Conservation (phyloP, 1,140 invertebrate genomes). For the Plectus sambesii region DNA sequence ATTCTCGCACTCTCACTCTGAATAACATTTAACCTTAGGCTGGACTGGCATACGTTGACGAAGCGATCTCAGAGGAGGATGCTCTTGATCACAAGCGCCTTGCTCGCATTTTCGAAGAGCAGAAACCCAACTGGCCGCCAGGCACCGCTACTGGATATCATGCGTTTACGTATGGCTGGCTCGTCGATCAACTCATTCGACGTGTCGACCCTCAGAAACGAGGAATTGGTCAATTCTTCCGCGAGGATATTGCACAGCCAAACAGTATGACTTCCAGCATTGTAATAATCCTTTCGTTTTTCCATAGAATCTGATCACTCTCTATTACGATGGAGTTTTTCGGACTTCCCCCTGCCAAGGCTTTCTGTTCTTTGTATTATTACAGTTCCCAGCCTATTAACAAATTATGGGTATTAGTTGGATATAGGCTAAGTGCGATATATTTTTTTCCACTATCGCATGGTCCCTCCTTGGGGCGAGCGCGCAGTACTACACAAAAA, state of each 20-base stretch:
- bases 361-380: no score
- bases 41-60: slow-evolving; percentile 29
- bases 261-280: slow-evolving; percentile 13
- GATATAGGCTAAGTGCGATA: no score
- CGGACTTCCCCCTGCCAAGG: no score
- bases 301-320: no score
- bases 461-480: no score
- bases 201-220: slow-evolving; percentile 24
- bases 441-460: no score
- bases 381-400: no score
- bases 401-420: no score
- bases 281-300: no score
- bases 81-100: slow-evolving; percentile 25
- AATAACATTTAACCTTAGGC: slow-evolving; percentile 19
- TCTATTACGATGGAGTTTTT: no score
- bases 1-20: neutral
- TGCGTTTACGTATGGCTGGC: slow-evolving; percentile 33
- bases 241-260: slow-evolving; percentile 27
- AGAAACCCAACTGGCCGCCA: slow-evolving; percentile 31
- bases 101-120: slow-evolving; percentile 24
- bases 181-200: slow-evolving; percentile 36
- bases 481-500: no score
- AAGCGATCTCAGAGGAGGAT: slow-evolving; percentile 21
- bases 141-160: slow-evolving; percentile 32
- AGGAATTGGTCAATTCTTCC: slow-evolving; percentile 34